These are phyloP conservation scores for Spermophilus dauricus DNA, from an alignment of 2,113 vertebrate species.

Conservation along the genomic window DNA sequence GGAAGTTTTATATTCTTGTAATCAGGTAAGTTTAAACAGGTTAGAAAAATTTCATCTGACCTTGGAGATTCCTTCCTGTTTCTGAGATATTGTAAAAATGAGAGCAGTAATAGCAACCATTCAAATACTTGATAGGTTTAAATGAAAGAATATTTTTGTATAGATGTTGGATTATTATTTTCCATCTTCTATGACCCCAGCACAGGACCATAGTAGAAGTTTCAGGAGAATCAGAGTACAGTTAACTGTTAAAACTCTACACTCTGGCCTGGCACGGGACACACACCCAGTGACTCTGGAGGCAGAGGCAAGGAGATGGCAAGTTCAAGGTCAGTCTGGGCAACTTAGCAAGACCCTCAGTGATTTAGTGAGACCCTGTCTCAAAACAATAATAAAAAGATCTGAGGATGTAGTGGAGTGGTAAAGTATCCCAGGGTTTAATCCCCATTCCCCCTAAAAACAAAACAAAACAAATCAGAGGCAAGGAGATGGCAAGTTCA, in stretches of 20 bases:
- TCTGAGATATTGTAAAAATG: conserved; percentile 18
- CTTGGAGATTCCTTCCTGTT: neutral
- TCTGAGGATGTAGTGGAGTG: no score
- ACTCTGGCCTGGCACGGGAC: neutral
- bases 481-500: no score
- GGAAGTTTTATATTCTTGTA: neutral
- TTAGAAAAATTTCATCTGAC: neutral
- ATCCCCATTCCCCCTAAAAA: no score
- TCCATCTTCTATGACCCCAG: neutral
- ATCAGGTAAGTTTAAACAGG: neutral
- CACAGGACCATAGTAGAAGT: neutral
- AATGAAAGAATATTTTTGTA: neutral
- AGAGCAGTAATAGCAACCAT: neutral
- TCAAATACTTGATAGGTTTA: neutral
- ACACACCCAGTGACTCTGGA: no score
- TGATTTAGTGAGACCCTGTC: no score
- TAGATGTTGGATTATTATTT: neutral
- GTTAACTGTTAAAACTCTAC: neutral
- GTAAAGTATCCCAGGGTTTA: no score
- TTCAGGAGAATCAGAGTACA: neutral
- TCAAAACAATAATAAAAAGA: no score
- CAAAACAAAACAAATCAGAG: no score
- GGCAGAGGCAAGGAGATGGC: no score
- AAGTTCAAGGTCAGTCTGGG: no score
- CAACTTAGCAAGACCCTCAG: no score